Conservation (phyloP, 2,797 vertebrate species). For the Dallia pectoralis region DNA sequence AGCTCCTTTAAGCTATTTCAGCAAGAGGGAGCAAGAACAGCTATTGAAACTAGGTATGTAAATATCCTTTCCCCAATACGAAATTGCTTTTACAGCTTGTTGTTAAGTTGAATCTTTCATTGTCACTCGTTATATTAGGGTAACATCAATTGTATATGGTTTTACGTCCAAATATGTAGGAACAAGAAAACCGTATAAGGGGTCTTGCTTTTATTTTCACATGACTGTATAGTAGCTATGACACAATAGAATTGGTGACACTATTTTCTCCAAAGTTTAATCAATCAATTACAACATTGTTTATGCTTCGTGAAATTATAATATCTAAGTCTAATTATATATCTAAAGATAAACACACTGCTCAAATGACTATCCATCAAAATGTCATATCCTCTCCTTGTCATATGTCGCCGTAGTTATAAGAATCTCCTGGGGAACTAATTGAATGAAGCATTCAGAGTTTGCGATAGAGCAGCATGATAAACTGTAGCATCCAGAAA, state of each 20-base stretch:
- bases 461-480: conserved; percentile 6
- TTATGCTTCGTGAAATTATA: background rate
- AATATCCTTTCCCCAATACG: too few species aligned
- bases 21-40: too few species aligned
- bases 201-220: too few species aligned
- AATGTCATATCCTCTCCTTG: background rate
- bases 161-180: too few species aligned
- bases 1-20: too few species aligned
- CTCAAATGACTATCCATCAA: background rate
- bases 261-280: background rate
- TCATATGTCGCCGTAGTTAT: background rate
- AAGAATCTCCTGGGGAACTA: background rate
- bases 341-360: conserved; percentile 21
- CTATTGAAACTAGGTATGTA: too few species aligned
- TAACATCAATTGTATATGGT: too few species aligned
- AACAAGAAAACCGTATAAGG: too few species aligned
- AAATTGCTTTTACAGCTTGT: too few species aligned
- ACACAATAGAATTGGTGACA: background rate
- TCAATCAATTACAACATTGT: conserved; percentile 9
- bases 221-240: background rate
- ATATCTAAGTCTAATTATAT: conserved; percentile 36
- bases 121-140: too few species aligned
- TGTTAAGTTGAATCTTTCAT: too few species aligned
- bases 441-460: background rate
- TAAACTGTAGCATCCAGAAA: conserved; percentile 30